Percentiles rank a stretch among this genome's conserved stretches.
These are phyloP conservation scores for Drosophila paracracens DNA, from an alignment of 2,888 invertebrate genomes.

Conservation along the genomic window DNA sequence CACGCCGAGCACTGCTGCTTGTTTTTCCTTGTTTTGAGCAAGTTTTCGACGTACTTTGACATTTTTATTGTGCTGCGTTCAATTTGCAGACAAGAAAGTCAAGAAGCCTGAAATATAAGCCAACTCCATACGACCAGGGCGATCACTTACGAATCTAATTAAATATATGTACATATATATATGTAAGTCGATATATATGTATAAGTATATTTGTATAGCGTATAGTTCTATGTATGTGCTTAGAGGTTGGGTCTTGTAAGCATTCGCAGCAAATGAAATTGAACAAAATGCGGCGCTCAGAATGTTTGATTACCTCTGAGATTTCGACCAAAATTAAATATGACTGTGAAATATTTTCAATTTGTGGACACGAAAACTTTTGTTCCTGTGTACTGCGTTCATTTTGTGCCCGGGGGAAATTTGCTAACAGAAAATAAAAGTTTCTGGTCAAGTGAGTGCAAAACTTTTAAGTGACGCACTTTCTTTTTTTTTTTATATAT, in stretches of 20 bases:
- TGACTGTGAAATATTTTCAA: conserved; percentile 80
- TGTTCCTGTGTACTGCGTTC: conserved; percentile 15
- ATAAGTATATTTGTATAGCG: no score
- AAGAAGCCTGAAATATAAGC: conserved; percentile 60
- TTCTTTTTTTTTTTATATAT: conserved; percentile 42
- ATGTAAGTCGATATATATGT: background rate
- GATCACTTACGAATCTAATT: conserved; percentile 68
- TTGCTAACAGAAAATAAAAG: conserved; percentile 80
- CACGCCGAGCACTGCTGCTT: background rate
- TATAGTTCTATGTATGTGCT: background rate
- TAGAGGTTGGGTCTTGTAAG: background rate
- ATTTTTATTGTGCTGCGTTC: conserved; percentile 66
- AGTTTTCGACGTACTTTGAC: conserved; percentile 38
- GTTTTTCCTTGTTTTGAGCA: conserved; percentile 1
- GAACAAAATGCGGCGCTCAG: conserved; percentile 38
- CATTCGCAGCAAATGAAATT: conserved; percentile 40
- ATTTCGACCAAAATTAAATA: conserved; percentile 74
- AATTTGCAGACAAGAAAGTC: conserved; percentile 53
- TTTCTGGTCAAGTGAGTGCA: conserved; percentile 81
- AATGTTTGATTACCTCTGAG: conserved; percentile 76
- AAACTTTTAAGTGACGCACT: conserved; percentile 81
- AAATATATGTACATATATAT: conserved; percentile 36
- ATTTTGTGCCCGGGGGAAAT: conserved; percentile 75
- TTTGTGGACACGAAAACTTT: conserved; percentile 77
- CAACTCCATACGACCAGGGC: conserved; percentile 30